Base-by-base conservation (phyloP, 2,797 vertebrate genomes). In the Coluber constrictor region DNA sequence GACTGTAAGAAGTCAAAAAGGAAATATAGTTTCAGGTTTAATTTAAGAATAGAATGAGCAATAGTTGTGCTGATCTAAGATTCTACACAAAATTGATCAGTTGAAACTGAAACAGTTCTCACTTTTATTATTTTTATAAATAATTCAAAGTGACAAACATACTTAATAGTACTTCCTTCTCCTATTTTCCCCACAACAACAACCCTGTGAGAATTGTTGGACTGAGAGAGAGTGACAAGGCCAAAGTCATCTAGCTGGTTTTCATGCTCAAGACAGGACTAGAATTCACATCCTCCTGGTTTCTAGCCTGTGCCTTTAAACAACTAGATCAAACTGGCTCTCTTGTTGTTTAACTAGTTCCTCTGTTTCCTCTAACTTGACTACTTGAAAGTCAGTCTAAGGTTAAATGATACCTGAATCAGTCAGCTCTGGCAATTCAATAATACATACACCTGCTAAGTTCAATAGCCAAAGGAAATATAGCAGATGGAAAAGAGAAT, bases 321-420 rank as follows among this genome's bases (percentile, higher is more conserved):
- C 29, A 74, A 37, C n/a, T 16, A 70, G 13, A 16, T 70, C 66
- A 70, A 70, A 70, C 15, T 74, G 66, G n/a, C n/a, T 89, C 94
- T 47, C 94, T 92, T 51, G 37, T 89, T 92, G n/a, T 59, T 93
- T 90, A 90, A 37, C 92, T 43, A 47, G 16, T 29, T 91, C 56
- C 90, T 79, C 47, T 93, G 32, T 95, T 96, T 96, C 95, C 93
- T 97, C 94, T 94, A 93, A 93, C 93, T 79, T 93, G 88, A 97
- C 92, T 94, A 32, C 74, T 94, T 20, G 2, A 90, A 93, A 90
- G 95, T 97, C 89, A 96, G 57, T 54, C 51, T 32, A 90, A 97
- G 96, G 96, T 96, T 95, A 97, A 92, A 32, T 56, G 94, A 90
- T 87, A 94, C 92, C 94, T 97, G 96, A 97, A 93, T 97, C 96